Percentiles rank a stretch among this genome's conserved stretches.
Evolutionary conservation across 2,888 invertebrate genomes (phyloP).

Genomic region (Ochlodes sylvanus): DNA sequence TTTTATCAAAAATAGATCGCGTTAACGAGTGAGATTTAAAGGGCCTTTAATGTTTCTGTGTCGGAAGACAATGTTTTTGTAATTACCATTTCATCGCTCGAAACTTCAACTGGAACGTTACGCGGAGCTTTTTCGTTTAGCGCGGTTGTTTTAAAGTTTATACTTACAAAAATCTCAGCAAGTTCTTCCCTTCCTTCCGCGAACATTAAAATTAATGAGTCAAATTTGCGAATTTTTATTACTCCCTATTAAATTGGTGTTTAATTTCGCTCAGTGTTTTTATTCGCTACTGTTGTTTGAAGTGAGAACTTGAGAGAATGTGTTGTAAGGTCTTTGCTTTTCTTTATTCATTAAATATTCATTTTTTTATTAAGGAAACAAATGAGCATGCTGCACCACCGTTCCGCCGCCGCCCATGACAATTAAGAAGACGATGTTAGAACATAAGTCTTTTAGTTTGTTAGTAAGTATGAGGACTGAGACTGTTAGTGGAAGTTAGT

Average conservation of each 20-base stretch:
- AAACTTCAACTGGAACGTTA: conserved; percentile 27
- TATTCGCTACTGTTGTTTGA: conserved; percentile 7
- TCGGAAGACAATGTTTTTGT: conserved; percentile 14
- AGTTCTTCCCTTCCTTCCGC: conserved; percentile 17
- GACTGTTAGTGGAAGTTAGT: too few species aligned
- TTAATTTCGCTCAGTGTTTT: conserved; percentile 26
- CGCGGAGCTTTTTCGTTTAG: conserved; percentile 30
- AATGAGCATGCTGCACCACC: too few species aligned
- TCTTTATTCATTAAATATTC: background rate
- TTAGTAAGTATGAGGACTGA: too few species aligned
- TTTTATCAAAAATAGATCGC: conserved; percentile 1
- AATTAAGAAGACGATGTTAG: too few species aligned
- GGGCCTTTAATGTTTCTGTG: background rate
- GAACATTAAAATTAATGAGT: conserved; percentile 37
- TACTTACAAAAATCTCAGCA: conserved; percentile 29
- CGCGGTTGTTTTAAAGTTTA: conserved; percentile 36
- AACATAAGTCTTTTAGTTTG: too few species aligned
- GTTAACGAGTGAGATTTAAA: background rate
- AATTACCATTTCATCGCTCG: conserved; percentile 22
- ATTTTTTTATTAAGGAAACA: too few species aligned
- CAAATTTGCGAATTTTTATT: conserved; percentile 35
- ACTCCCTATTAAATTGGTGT: conserved; percentile 33
- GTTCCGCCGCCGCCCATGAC: too few species aligned
- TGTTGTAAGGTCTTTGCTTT: background rate
- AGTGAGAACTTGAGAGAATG: background rate